These are phyloP conservation scores for Podargus strigoides DNA, from an alignment of 2,797 vertebrate species.

Conservation along the genomic window DNA sequence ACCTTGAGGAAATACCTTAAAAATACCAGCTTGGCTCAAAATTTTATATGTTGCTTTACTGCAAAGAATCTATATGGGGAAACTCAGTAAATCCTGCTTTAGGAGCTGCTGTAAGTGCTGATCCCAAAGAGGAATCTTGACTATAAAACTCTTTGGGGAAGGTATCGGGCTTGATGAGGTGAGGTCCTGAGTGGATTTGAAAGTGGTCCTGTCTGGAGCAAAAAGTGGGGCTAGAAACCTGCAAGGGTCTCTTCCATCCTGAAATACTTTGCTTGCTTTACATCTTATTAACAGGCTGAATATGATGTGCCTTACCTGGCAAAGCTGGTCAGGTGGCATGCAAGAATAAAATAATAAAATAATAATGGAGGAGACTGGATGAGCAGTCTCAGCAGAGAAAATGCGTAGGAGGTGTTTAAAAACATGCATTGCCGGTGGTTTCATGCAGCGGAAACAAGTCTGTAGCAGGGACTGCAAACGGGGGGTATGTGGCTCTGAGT, in stretches of 20 bases:
- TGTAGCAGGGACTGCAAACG: neutral
- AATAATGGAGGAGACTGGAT: neutral
- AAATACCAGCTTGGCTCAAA: neutral
- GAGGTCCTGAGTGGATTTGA: neutral
- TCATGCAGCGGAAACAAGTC: neutral
- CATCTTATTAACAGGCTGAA: neutral
- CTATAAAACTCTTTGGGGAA: neutral
- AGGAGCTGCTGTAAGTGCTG: neutral
- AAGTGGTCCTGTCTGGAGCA: neutral
- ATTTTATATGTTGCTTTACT: neutral
- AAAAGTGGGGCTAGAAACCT: neutral
- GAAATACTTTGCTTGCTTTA: neutral
- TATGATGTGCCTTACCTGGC: neutral
- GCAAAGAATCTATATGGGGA: rapidly evolving
- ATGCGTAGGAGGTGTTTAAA: conserved; percentile 52
- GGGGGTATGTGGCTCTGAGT: neutral
- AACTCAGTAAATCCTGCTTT: neutral
- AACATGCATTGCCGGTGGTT: conserved; percentile 36
- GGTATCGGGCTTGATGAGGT: rapidly evolving
- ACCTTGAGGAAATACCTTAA: neutral
- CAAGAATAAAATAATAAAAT: neutral
- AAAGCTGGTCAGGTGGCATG: conserved; percentile 14
- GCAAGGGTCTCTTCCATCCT: neutral
- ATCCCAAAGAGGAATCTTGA: neutral
- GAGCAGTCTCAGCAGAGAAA: conserved; percentile 46